A percentile compares a stretch with the other conserved stretches of the same genome.
Conservation (phyloP, 92 coral and sea anemone species). For the Phenganax marumi region DNA sequence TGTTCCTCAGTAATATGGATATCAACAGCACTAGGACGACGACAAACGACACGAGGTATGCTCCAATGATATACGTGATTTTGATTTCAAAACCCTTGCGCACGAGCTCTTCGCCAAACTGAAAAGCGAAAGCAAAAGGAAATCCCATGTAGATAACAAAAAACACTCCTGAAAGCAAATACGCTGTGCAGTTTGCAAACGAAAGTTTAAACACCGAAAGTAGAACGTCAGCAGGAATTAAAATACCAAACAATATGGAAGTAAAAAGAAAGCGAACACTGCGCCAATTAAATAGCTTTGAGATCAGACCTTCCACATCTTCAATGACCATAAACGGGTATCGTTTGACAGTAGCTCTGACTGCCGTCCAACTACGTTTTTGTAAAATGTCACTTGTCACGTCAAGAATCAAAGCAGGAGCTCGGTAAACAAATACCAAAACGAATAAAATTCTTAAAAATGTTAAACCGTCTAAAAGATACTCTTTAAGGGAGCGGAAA, state of each 20-base stretch:
- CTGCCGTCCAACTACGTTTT: conserved; percentile 93
- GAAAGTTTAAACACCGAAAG: conserved; percentile 71
- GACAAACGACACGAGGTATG: conserved; percentile 60
- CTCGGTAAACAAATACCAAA: conserved; percentile 74
- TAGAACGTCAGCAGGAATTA: conserved; percentile 93
- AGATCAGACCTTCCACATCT: conserved; percentile 61
- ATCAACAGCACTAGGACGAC: conserved; percentile 68
- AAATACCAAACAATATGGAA: conserved; percentile 82
- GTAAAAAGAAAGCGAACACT: conserved; percentile 81
- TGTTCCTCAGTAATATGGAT: conserved; percentile 52
- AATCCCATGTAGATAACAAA: conserved; percentile 72
- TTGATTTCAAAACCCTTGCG: conserved; percentile 48
- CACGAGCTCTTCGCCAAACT: conserved; percentile 61
- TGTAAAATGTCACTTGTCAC: conserved; percentile 75
- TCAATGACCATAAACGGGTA: conserved; percentile 71
- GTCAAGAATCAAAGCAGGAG: conserved; percentile 87
- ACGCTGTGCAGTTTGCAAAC: conserved; percentile 57
- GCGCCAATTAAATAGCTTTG: conserved; percentile 72
- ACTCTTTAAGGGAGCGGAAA: conserved; percentile 69
- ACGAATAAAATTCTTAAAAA: conserved; percentile 71
- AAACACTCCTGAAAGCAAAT: conserved; percentile 56
- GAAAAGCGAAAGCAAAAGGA: conserved; percentile 75
- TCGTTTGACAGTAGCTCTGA: conserved; percentile 78
- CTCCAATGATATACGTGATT: conserved; percentile 66
- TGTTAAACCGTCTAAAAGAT: conserved; percentile 71